Evolutionary conservation across 1,140 invertebrate genomes (phyloP).

Genomic region (Drosophila nannoptera): DNA sequence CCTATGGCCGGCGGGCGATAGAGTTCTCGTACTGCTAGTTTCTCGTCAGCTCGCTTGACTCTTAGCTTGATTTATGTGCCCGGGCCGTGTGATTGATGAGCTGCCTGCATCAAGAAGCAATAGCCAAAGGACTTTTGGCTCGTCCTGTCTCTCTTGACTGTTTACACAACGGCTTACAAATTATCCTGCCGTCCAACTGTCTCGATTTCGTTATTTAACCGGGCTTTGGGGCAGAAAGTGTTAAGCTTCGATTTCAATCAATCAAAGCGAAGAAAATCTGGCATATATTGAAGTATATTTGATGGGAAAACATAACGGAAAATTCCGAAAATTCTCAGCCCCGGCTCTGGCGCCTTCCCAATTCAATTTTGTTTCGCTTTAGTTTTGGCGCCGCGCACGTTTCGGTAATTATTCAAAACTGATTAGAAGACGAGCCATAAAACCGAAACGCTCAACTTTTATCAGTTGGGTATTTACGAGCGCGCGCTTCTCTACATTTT

Average conservation of each 20-base stretch:
- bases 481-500: constrained; percentile 38
- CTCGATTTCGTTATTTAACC: neutral
- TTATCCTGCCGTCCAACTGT: constrained; percentile 10
- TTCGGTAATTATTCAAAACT: constrained; percentile 69
- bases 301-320: too few relatives aligned
- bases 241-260: neutral
- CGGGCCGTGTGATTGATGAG: constrained; percentile 67
- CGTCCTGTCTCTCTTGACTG: neutral
- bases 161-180: constrained; percentile 50
- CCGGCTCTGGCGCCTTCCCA: neutral
- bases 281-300: neutral
- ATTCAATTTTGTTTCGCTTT: constrained; percentile 1
- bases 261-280: neutral
- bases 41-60: constrained; percentile 19
- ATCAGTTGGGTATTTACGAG: constrained; percentile 51
- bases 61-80: constrained; percentile 68
- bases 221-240: neutral
- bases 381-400: constrained; percentile 40
- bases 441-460: constrained; percentile 60
- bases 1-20: constrained; percentile 20
- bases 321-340: too few relatives aligned
- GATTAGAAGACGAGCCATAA: constrained; percentile 60
- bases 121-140: neutral
- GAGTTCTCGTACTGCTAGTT: constrained; percentile 19
- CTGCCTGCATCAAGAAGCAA: constrained; percentile 24